Evolutionary conservation across 2,113 vertebrate genomes (phyloP).

Genomic region (Trochalopteron elliotii): DNA sequence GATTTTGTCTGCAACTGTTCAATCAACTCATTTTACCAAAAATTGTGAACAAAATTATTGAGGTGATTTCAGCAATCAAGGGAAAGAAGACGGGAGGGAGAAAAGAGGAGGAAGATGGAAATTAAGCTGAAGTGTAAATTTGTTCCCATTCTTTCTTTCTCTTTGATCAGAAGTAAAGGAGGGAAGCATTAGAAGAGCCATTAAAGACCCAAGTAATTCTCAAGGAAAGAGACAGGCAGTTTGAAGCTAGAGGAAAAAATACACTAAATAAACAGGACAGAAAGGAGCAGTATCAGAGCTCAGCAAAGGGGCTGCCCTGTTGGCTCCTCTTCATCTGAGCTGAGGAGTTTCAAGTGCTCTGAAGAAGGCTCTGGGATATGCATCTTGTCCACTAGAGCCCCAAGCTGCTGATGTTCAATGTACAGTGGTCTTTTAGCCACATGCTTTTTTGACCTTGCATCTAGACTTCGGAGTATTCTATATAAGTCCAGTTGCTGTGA

Average conservation of each 20-base stretch:
- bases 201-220: slow-evolving; percentile 59
- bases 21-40: slow-evolving; percentile 61
- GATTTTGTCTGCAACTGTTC: neutral
- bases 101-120: slow-evolving; percentile 46
- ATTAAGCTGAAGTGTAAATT: slow-evolving; percentile 69
- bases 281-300: neutral
- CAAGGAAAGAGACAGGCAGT: slow-evolving; percentile 2
- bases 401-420: neutral
- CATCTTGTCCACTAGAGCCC: neutral
- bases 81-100: neutral
- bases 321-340: neutral
- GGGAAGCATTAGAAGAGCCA: slow-evolving; percentile 51
- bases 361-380: neutral
- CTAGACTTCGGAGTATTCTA: neutral
- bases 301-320: neutral
- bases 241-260: slow-evolving; percentile 35
- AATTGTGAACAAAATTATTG: slow-evolving; percentile 50
- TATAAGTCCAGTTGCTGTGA: neutral
- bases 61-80: slow-evolving; percentile 54
- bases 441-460: neutral
- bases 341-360: neutral
- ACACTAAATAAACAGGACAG: neutral
- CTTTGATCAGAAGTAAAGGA: slow-evolving; percentile 70
- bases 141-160: slow-evolving; percentile 34
- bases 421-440: neutral